These are phyloP conservation scores for Atta cephalotes DNA, from an alignment of 1,140 invertebrate genomes.

Conservation along the genomic window DNA sequence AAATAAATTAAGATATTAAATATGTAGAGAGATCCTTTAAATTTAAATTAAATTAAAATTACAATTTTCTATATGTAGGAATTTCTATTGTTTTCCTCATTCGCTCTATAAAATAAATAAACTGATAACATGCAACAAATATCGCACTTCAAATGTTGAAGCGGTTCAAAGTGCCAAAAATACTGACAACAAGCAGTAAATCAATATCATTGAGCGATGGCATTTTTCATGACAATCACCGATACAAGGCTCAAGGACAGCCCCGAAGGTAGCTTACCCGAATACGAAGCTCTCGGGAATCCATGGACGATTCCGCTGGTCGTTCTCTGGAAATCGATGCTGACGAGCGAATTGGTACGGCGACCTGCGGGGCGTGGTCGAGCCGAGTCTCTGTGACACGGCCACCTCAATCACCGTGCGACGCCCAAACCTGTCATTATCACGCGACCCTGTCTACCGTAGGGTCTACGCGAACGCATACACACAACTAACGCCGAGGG, in stretches of 20 bases:
- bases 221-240: slow-evolving; percentile 38
- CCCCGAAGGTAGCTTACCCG: slow-evolving; percentile 40
- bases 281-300: slow-evolving; percentile 3
- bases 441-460: slow-evolving; percentile 83
- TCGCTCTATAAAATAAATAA: slow-evolving; percentile 1
- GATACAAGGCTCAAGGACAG: slow-evolving; percentile 45
- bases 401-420: slow-evolving; percentile 83
- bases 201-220: slow-evolving; percentile 31
- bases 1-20: neutral
- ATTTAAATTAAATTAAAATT: neutral
- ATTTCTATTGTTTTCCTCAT: neutral
- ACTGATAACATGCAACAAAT: slow-evolving; percentile 10
- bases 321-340: slow-evolving; percentile 72
- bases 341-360: slow-evolving; percentile 74
- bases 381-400: slow-evolving; percentile 82
- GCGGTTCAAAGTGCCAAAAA: slow-evolving; percentile 37
- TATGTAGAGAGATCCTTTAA: neutral
- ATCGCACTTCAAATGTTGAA: slow-evolving; percentile 17
- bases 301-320: slow-evolving; percentile 35
- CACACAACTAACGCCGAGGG: slow-evolving; percentile 39
- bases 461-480: slow-evolving; percentile 60
- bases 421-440: slow-evolving; percentile 85
- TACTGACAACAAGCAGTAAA: slow-evolving; percentile 42
- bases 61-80: neutral
- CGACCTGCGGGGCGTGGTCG: slow-evolving; percentile 81